Percentiles rank a stretch among this genome's conserved stretches.
Evolutionary conservation across 2,113 vertebrate genomes (phyloP).

Genomic region (Thomomys bottae): DNA sequence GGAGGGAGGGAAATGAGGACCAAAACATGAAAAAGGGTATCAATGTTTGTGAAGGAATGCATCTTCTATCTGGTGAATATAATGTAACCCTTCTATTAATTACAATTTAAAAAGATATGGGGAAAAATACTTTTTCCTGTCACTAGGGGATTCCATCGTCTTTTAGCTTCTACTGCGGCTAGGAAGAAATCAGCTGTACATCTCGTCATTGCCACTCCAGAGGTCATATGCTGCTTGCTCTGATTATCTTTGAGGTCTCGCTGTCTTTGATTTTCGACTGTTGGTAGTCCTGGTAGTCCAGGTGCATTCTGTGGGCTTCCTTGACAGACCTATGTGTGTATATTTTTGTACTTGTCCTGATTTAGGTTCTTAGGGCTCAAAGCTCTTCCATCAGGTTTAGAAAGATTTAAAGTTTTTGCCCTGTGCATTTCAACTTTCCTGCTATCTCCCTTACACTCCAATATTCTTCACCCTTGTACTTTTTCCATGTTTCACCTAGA

Average conservation of each 20-base stretch:
- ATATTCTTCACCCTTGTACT: not conserved
- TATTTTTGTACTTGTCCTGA: not conserved
- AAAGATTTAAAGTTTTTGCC: not conserved
- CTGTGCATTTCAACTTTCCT: not conserved
- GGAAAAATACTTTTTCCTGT: not conserved
- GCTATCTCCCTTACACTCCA: not conserved
- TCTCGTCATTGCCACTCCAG: not conserved
- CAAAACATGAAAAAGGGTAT: no score
- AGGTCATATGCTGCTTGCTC: not conserved
- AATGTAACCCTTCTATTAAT: no score
- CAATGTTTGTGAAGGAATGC: no score
- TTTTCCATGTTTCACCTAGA: not conserved
- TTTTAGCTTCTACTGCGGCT: not conserved
- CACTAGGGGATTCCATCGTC: not conserved
- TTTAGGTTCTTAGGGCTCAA: not conserved
- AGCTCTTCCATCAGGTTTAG: not conserved
- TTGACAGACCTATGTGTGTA: not conserved
- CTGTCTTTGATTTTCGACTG: slow-evolving; percentile 25
- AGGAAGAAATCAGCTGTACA: slow-evolving; percentile 4
- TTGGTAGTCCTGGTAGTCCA: slow-evolving; percentile 23
- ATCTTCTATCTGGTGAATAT: no score
- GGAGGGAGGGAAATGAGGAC: no score
- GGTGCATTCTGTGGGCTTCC: not conserved
- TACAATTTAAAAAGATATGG: no score
- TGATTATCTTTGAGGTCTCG: not conserved